These are phyloP conservation scores for Tachysurus vachellii DNA, from an alignment of 2,113 vertebrate genomes.

Conservation along the genomic window DNA sequence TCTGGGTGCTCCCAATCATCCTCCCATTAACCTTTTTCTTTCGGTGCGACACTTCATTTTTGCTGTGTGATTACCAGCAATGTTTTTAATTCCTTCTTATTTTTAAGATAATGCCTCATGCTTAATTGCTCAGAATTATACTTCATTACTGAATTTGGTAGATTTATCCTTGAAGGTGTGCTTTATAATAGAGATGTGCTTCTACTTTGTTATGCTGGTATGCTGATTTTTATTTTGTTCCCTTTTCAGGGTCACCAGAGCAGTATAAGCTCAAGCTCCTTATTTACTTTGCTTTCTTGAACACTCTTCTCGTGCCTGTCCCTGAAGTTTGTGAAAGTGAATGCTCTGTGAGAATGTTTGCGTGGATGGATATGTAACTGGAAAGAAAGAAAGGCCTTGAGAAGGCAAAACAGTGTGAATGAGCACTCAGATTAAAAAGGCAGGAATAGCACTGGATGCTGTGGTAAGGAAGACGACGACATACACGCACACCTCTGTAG, in stretches of 20 bases:
- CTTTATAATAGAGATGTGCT: not conserved
- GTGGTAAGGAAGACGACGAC: not conserved
- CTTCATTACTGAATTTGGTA: slow-evolving; percentile 16
- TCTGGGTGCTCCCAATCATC: not conserved
- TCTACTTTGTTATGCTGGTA: not conserved
- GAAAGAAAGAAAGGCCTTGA: slow-evolving; percentile 36
- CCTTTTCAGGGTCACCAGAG: not conserved
- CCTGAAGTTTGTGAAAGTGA: slow-evolving; percentile 24
- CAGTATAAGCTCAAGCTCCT: not conserved
- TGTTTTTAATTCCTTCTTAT: not conserved
- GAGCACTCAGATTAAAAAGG: not conserved
- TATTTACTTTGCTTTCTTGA: slow-evolving; percentile 8
- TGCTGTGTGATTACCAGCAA: not conserved
- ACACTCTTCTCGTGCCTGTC: slow-evolving; percentile 8
- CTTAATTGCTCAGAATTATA: slow-evolving; percentile 34
- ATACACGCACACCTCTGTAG: not conserved
- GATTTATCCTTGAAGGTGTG: not conserved
- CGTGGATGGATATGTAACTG: slow-evolving; percentile 6
- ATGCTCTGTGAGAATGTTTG: slow-evolving; percentile 22
- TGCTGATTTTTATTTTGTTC: not conserved
- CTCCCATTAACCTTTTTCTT: slow-evolving; percentile 9
- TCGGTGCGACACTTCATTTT: not conserved
- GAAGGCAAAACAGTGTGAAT: slow-evolving; percentile 7
- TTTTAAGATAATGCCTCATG: not conserved
- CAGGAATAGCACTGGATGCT: not conserved